A percentile compares a stretch with the other conserved stretches of the same genome.
phyloP scores from a whole-genome alignment of 2,113 vertebrate genomes.

The Poicephalus meyeri region DNA sequence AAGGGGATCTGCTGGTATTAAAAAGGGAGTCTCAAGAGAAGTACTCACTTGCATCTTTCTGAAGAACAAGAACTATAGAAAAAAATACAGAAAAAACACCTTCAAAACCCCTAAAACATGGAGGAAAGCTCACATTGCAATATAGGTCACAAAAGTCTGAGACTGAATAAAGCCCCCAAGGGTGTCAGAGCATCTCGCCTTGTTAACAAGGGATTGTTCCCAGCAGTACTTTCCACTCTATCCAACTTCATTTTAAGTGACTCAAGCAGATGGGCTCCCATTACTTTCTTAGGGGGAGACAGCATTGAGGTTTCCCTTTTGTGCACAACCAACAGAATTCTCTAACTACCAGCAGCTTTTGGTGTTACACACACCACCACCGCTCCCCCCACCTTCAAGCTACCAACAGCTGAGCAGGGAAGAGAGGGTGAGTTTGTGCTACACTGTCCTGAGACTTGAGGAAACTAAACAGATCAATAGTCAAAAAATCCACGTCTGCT shows the following conservation, averaged over 20 bases:
- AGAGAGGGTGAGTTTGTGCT: neutral
- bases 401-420: neutral
- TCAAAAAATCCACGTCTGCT: neutral
- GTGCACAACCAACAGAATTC: neutral
- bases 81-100: neutral
- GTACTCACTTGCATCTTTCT: neutral
- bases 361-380: neutral
- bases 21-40: neutral
- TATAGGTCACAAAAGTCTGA: neutral
- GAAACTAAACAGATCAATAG: neutral
- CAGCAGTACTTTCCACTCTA: neutral
- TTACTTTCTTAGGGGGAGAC: neutral
- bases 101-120: neutral
- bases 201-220: neutral
- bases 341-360: neutral
- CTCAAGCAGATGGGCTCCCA: neutral
- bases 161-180: rapidly evolving
- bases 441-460: neutral
- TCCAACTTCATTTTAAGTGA: neutral
- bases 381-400: neutral
- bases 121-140: neutral
- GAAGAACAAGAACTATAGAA: neutral
- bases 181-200: neutral
- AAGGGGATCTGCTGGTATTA: neutral
- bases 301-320: neutral